Base-by-base conservation (phyloP, 1,140 invertebrate species). In the Cryptotermes secundus region DNA sequence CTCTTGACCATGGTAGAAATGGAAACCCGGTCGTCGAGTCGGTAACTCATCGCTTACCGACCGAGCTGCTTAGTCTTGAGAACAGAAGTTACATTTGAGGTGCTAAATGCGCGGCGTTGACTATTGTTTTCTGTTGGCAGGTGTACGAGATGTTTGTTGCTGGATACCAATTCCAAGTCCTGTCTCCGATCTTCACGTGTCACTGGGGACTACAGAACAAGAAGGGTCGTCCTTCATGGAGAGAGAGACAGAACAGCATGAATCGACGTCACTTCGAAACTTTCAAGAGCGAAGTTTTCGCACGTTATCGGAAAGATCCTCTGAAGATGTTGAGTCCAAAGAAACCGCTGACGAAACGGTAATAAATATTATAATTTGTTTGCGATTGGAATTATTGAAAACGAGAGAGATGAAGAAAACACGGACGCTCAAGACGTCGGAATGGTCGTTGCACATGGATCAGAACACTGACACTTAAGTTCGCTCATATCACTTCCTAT, bases 81-180 rank as follows among this genome's bases (percentile, higher is more conserved):
- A n/a, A n/a, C n/a, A n/a, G n/a, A n/a, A n/a, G n/a, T n/a, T n/a
- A n/a, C n/a, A n/a, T n/a, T n/a, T n/a, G n/a, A n/a, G n/a, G n/a
- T n/a, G n/a, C n/a, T n/a, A n/a, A n/a, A n/a, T n/a, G n/a, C n/a
- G n/a, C n/a, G n/a, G n/a, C n/a, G n/a, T n/a, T n/a, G n/a, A n/a
- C n/a, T n/a, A n/a, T n/a, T n/a, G n/a, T n/a, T 72, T n/a, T 87
- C 86, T 86, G 87, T 86, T 92, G 91, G 3, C 91, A 98, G 96
- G 96, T 97, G 1, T 98, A 98, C 90, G 97, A 99, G 90, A 97
- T 98, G 95, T 96, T 95, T 88, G 92, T 98, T 34, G 95, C 96
- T 65, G 97, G 97, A 4, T 98, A 96, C 89, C 93, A 95, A 87
- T 98, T 99, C 90, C 93, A 94, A 87, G 97, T 99, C 0, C 92